phyloP scores from a whole-genome alignment of 2,797 vertebrate genomes.

The Peromyscus attwateri region DNA sequence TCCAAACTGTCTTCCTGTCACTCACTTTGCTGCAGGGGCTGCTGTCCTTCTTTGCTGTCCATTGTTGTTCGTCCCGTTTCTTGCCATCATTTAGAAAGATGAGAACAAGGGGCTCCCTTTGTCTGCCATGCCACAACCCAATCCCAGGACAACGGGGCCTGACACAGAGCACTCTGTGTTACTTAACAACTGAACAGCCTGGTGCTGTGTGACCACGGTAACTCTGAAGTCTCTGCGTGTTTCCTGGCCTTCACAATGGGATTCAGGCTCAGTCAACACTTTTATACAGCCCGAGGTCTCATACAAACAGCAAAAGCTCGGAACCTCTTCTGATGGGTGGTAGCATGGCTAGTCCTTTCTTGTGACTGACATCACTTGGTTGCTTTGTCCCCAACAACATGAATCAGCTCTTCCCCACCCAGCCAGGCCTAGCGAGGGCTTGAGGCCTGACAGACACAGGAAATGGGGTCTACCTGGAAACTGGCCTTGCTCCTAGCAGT shows the following conservation, averaged over 20 bases:
- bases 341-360: accelerated
- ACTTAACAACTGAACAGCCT: background rate
- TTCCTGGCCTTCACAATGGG: background rate
- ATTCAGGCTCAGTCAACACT: conserved; percentile 31
- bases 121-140: background rate
- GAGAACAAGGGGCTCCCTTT: background rate
- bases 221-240: background rate
- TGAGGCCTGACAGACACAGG: background rate
- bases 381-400: accelerated
- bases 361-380: background rate
- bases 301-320: background rate
- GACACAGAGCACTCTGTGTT: background rate
- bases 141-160: background rate
- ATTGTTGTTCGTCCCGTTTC: background rate
- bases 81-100: background rate
- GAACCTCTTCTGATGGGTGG: background rate
- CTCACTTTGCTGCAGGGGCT: background rate
- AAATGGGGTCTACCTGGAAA: conserved; percentile 8
- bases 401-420: background rate
- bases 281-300: background rate
- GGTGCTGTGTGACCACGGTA: background rate
- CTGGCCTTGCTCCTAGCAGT: background rate
- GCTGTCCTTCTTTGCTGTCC: background rate
- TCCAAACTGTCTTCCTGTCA: background rate
- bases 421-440: background rate